Base-by-base conservation (phyloP, 2,113 vertebrate genomes). In the Carollia perspicillata region DNA sequence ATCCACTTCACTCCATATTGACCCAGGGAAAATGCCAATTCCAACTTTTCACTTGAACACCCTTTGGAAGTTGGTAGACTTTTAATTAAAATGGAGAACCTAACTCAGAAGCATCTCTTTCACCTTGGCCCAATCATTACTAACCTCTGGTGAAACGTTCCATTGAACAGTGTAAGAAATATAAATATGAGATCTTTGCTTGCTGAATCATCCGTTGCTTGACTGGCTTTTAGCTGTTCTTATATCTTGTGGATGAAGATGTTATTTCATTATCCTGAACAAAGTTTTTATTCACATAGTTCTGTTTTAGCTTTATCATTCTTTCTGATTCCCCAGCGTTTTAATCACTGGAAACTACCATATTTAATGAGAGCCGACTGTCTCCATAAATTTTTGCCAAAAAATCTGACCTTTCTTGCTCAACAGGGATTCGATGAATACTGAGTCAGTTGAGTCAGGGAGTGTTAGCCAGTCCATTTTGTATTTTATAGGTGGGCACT, bases 21-120 rank as follows among this genome's bases (percentile, higher is more conserved):
- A 18, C 44, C 28, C 80, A 63, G 28, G 71, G 55, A 84, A 88
- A 89, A 66, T 8, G 37, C 26, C 18, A 6, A 6, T 80, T 84
- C 35, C 51, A 40, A 0, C 26, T 84, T 84, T 78, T 18, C 17
- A n/a, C 74, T 81, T 95, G 51, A 83, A 78, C 44, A 86, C 44
- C 75, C 6, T n/a, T 84, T 94, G 72, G 44, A 94, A 94, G 60
- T 90, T 84, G n/a, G 6, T 90, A 81, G 68, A 60, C 30, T 72
- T 97, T 44, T 92, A 71, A 81, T 44, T 92, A 71, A 81, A 51
- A 68, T 90, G 79, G 71, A 77, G 81, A 42, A 40, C 3, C 3
- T 42, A 85, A 28, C 17, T 71, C 40, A 35, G 66, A 74, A 75
- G 26, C 37, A 13, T 84, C 40, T 75, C 35, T 69, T 16, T 90